A percentile compares a stretch with the other conserved stretches of the same genome.
Conservation (phyloP, 2,113 vertebrate species). For the Eclectus roratus region DNA sequence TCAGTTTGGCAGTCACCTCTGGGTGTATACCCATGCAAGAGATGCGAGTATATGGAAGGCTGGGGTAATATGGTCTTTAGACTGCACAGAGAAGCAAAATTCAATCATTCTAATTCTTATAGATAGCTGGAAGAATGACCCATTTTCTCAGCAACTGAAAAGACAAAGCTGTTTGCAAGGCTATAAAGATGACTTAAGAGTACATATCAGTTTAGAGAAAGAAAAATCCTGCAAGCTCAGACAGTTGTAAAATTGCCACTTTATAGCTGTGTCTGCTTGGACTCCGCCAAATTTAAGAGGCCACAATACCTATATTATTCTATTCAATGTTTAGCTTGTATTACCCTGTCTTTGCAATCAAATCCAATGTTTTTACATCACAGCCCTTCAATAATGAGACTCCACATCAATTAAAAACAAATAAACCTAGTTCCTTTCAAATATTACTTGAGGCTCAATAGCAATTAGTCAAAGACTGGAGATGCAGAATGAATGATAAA, state of each 20-base stretch:
- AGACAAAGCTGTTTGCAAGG: slow-evolving; percentile 30
- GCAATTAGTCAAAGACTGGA: neutral
- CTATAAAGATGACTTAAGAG: slow-evolving; percentile 49
- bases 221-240: slow-evolving; percentile 51
- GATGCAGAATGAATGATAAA: neutral
- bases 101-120: neutral
- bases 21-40: neutral
- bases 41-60: neutral
- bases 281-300: slow-evolving; percentile 15
- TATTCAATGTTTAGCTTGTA: neutral
- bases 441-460: neutral
- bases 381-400: neutral
- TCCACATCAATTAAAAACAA: slow-evolving; percentile 5
- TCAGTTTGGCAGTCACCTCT: neutral
- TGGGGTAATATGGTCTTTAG: neutral
- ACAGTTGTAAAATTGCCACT: slow-evolving; percentile 53
- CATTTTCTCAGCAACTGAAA: slow-evolving; percentile 30
- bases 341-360: neutral
- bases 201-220: slow-evolving; percentile 6
- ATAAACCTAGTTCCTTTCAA: neutral
- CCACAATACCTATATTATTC: neutral
- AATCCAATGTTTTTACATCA: neutral
- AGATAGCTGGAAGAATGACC: slow-evolving; percentile 15
- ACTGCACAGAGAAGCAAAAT: neutral
- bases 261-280: slow-evolving; percentile 29